These are phyloP conservation scores for Hoplodrina ambigua DNA, from an alignment of 2,888 invertebrate genomes.

Conservation along the genomic window DNA sequence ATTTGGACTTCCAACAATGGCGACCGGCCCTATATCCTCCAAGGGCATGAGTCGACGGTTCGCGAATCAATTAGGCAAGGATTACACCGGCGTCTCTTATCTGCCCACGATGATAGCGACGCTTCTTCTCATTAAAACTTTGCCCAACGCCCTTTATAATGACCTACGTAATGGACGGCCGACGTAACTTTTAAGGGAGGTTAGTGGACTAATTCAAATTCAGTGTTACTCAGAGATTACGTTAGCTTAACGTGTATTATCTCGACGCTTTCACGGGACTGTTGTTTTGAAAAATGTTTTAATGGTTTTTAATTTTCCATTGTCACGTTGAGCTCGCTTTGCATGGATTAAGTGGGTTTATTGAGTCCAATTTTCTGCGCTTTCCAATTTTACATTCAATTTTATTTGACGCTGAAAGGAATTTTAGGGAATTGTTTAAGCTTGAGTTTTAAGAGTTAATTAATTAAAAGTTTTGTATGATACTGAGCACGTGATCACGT, in stretches of 20 bases:
- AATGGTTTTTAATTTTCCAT: constrained; percentile 62
- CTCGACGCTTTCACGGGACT: constrained; percentile 46
- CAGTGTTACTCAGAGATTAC: constrained; percentile 66
- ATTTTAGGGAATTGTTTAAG: constrained; percentile 17
- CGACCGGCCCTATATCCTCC: constrained; percentile 54
- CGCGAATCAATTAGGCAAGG: constrained; percentile 81
- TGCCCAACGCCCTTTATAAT: constrained; percentile 75
- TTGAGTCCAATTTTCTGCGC: constrained; percentile 41
- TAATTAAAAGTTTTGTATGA: constrained; percentile 56
- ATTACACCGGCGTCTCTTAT: constrained; percentile 71
- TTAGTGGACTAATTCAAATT: constrained; percentile 71
- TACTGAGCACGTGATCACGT: constrained; percentile 52
- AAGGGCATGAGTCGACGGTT: constrained; percentile 71
- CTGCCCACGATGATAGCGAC: constrained; percentile 70
- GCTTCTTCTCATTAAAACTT: constrained; percentile 84
- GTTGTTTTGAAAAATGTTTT: constrained; percentile 60
- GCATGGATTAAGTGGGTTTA: constrained; percentile 55
- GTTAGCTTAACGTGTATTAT: constrained; percentile 60
- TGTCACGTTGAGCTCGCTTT: constrained; percentile 47
- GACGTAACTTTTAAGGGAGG: constrained; percentile 68
- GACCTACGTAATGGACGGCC: constrained; percentile 75
- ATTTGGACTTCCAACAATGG: constrained; percentile 56
- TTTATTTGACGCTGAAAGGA: constrained; percentile 16
- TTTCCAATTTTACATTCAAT: constrained; percentile 24
- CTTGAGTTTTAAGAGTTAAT: constrained; percentile 36